These are phyloP conservation scores for Strongylocentrotus purpuratus DNA, from an alignment of 35 echinoderm and acorn worm genomes.

Conservation along the genomic window DNA sequence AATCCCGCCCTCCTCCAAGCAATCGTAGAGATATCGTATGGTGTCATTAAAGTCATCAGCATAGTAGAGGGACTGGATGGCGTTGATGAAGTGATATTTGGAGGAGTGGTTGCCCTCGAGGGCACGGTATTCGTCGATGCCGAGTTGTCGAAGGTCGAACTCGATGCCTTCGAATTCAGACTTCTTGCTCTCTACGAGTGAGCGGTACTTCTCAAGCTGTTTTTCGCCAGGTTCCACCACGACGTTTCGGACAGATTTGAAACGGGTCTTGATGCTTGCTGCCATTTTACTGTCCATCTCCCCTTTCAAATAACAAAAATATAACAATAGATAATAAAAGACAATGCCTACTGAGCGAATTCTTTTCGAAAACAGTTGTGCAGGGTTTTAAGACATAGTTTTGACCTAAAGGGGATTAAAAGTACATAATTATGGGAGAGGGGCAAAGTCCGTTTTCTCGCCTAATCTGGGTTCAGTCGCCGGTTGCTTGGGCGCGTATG, in stretches of 20 bases:
- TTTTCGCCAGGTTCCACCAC: conserved; percentile 62
- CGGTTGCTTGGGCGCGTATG: too few relatives aligned
- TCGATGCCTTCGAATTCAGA: conserved; percentile 27
- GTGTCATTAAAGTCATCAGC: conserved; percentile 33
- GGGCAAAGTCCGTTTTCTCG: too few relatives aligned
- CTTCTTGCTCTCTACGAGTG: conserved; percentile 22
- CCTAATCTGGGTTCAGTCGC: too few relatives aligned
- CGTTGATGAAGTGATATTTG: conserved; percentile 78
- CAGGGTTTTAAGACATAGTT: too few relatives aligned
- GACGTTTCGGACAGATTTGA: conserved; percentile 49
- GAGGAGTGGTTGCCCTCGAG: background rate
- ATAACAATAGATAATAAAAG: background rate
- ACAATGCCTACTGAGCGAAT: too few relatives aligned
- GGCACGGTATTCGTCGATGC: conserved; percentile 44
- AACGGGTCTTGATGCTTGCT: conserved; percentile 18
- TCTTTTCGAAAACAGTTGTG: too few relatives aligned
- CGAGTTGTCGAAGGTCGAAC: conserved; percentile 56
- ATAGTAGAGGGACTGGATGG: conserved; percentile 84
- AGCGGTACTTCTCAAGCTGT: conserved; percentile 55
- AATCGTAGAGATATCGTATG: conserved; percentile 57
- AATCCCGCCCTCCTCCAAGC: conserved; percentile 64
- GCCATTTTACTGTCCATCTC: conserved; percentile 74
- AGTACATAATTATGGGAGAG: too few relatives aligned
- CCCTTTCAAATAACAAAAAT: conserved; percentile 27
- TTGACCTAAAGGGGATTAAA: too few relatives aligned